A percentile compares a stretch with the other conserved stretches of the same genome.
Conservation (phyloP, 2,797 vertebrate genomes). For the Poecilia gillii region DNA sequence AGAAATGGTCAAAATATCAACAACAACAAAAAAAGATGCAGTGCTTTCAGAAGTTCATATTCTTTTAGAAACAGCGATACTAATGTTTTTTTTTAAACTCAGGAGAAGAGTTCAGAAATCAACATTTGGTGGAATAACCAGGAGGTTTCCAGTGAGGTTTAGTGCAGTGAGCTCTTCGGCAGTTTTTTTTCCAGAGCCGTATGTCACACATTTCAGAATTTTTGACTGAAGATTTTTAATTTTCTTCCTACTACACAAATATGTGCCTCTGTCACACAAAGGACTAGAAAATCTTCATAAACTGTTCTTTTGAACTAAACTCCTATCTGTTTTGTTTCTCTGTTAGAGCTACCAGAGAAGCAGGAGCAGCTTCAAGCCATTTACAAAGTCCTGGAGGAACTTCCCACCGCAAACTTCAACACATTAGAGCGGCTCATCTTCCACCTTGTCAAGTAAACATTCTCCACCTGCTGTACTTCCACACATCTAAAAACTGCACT, state of each 20-base stretch:
- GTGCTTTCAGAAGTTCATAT: no score
- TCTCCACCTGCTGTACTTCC: not conserved
- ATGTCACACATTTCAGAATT: not conserved
- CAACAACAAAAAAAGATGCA: no score
- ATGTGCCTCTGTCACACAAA: not conserved
- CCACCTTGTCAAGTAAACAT: constrained; percentile 91
- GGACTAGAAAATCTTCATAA: not conserved
- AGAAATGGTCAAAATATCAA: no score
- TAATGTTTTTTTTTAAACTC: no score
- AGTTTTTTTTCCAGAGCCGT: no score
- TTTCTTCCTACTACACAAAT: not conserved
- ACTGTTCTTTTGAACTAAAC: not conserved
- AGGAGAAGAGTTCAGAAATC: no score
- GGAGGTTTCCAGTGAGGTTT: no score
- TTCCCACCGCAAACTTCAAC: constrained; percentile 88
- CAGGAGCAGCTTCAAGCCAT: constrained; percentile 92
- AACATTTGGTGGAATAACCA: no score
- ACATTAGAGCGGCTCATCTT: constrained; percentile 94
- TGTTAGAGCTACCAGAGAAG: constrained; percentile 92
- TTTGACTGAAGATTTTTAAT: not conserved
- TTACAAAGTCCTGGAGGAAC: constrained; percentile 90
- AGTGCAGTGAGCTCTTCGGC: no score
- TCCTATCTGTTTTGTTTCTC: constrained; percentile 17
- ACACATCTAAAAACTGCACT: not conserved
- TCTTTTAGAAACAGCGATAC: no score